phyloP scores from a whole-genome alignment of 2,888 invertebrate species.

The Tromatobia lineatoria region DNA sequence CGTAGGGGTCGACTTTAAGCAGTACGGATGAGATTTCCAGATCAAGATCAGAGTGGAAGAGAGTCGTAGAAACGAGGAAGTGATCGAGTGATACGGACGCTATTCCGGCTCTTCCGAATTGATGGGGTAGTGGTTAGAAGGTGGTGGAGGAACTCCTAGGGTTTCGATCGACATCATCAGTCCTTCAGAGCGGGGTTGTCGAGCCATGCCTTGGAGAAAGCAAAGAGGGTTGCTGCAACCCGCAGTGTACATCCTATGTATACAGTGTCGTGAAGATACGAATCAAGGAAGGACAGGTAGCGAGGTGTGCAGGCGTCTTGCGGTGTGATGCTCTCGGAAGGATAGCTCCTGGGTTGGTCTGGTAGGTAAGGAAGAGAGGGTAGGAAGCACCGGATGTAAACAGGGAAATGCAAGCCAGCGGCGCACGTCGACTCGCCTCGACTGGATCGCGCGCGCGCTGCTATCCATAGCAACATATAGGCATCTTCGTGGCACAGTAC shows the following conservation, averaged over 20 bases:
- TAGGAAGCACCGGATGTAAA: constrained; percentile 56
- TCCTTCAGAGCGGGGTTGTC: constrained; percentile 8
- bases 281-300: constrained; percentile 29
- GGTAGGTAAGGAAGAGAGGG: constrained; percentile 35
- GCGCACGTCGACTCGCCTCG: constrained; percentile 39
- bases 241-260: neutral
- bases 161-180: constrained; percentile 25
- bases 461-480: neutral
- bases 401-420: constrained; percentile 47
- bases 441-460: neutral
- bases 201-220: neutral
- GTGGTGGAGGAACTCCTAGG: neutral
- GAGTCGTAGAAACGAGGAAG: constrained; percentile 6
- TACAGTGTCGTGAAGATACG: neutral
- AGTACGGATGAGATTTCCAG: neutral
- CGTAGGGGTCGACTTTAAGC: neutral
- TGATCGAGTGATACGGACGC: constrained; percentile 16
- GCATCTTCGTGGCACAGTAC: constrained; percentile 11
- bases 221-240: neutral
- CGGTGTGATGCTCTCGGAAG: constrained; percentile 41
- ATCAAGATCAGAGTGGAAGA: neutral
- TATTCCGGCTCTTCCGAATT: constrained; percentile 15
- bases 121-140: constrained; percentile 1
- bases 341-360: constrained; percentile 42
- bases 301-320: constrained; percentile 21